Evolutionary conservation across 2,113 vertebrate species (phyloP), one percentile per base, ranked within the genome.

Genomic region (Forbesichthys papilliferus): DNA sequence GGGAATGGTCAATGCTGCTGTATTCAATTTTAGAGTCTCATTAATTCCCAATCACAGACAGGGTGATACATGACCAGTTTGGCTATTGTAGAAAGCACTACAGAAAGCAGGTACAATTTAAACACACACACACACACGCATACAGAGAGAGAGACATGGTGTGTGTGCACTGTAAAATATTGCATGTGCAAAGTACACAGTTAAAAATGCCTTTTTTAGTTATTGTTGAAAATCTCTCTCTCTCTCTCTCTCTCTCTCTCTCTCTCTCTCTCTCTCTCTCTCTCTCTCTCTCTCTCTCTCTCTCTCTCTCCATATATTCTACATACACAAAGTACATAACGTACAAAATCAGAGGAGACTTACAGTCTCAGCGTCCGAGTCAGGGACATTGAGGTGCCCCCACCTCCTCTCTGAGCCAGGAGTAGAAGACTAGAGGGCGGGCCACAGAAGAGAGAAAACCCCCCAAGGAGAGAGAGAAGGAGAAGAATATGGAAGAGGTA

Each of bases 341-440:
- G 78, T 77, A 84, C 33, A 74, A 56, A 68, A 49, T 48, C 18
- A 61, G 20, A 27, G 62, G 89, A 84, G 91, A 95, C 97, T 98
- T 91, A 99, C 98, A 92, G 96, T 98, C 90, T 99, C 98, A 84
- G 95, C 95, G 2, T 99, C 97, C 51, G 93, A 94, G 90, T 99
- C 96, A 9, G 96, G 98, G 78, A 98, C 90, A 91, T 94, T 97
- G 92, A 99, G 94, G 88, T 94, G 94, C 14, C 86, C 93, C 96
- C 96, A 97, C 84, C 96, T 96, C 84, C 93, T 94, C 87, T 96
- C 94, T 79, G 93, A 96, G 84, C 86, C 85, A 62, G 95, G 92
- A 86, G 94, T 93, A 73, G 92, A 95, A 78, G 88, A 94, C 97
- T 98, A 92, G 87, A 81, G 84, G 77, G 57, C 74, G 72, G 78